These are phyloP conservation scores for Imbricaverruca yamaguchii DNA, from an alignment of 2,888 invertebrate genomes.

Conservation along the genomic window DNA sequence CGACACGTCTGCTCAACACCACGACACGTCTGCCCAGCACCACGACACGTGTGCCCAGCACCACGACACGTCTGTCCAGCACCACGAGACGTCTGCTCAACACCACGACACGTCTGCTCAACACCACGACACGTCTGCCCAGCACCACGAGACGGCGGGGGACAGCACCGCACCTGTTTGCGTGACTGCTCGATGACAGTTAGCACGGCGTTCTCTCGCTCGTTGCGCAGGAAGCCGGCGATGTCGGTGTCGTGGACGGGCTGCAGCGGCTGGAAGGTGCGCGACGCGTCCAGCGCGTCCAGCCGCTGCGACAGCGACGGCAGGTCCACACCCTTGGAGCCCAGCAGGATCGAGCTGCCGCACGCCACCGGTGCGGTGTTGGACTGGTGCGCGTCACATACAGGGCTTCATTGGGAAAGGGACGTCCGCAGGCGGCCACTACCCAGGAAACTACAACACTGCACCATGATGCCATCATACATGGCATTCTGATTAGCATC, in stretches of 20 bases:
- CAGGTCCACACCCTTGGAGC: constrained; percentile 85
- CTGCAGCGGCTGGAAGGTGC: constrained; percentile 61
- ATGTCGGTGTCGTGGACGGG: constrained; percentile 89
- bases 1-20: too few species aligned
- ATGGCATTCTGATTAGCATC: too few species aligned
- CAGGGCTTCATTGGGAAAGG: too few species aligned
- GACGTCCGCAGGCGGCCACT: too few species aligned
- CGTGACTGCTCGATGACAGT: constrained; percentile 84
- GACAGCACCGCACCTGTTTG: constrained; percentile 53
- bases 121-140: too few species aligned
- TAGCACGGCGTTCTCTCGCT: constrained; percentile 86
- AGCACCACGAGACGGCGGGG: not conserved
- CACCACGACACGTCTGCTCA: too few species aligned
- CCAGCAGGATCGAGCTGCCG: constrained; percentile 67
- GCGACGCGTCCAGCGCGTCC: constrained; percentile 68
- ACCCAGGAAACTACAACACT: not conserved
- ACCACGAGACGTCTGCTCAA: too few species aligned
- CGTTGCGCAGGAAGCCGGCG: constrained; percentile 80
- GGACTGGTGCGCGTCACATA: too few species aligned
- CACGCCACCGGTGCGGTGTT: too few species aligned
- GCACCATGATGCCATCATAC: not conserved
- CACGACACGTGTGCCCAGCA: too few species aligned
- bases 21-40: too few species aligned
- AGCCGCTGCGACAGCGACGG: constrained; percentile 88
- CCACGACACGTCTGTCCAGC: too few species aligned